These are phyloP conservation scores for Sylvicola fuscatus DNA, from an alignment of 2,888 invertebrate genomes.

Conservation along the genomic window DNA sequence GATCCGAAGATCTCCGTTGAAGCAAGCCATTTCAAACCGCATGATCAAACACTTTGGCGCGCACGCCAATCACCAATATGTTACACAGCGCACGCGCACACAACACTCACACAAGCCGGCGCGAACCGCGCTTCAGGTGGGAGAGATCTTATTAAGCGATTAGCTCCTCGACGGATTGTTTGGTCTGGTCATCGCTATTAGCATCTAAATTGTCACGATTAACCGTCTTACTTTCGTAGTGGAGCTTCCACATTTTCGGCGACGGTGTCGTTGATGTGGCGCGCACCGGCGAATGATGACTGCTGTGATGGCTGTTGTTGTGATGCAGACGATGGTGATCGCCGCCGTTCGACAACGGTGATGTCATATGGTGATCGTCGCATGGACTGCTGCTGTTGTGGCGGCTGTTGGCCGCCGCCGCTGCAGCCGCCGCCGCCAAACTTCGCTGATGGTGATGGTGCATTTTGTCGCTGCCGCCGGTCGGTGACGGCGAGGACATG, in stretches of 20 bases:
- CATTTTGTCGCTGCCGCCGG: constrained; percentile 4
- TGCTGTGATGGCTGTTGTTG: too few species aligned
- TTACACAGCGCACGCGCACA: too few species aligned
- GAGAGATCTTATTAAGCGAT: constrained; percentile 2
- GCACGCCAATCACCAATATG: too few species aligned
- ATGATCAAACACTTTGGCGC: too few species aligned
- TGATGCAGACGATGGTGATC: too few species aligned
- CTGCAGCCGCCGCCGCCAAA: neutral
- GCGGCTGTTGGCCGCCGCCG: too few species aligned
- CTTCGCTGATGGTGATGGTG: neutral
- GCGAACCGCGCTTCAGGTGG: neutral
- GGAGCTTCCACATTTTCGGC: constrained; percentile 5
- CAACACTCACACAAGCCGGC: neutral
- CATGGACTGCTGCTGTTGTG: constrained; percentile 4
- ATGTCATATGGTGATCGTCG: constrained; percentile 2
- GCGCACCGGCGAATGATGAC: neutral
- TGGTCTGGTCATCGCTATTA: neutral
- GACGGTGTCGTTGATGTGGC: neutral
- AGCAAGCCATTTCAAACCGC: neutral
- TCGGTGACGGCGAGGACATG: constrained; percentile 2
- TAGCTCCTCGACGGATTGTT: constrained; percentile 4
- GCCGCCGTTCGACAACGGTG: constrained; percentile 5
- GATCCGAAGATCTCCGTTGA: neutral
- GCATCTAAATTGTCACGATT: neutral
- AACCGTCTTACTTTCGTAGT: constrained; percentile 4